These are phyloP conservation scores for Hylomyscus alleni DNA, from an alignment of 2,797 vertebrate species.

Conservation along the genomic window DNA sequence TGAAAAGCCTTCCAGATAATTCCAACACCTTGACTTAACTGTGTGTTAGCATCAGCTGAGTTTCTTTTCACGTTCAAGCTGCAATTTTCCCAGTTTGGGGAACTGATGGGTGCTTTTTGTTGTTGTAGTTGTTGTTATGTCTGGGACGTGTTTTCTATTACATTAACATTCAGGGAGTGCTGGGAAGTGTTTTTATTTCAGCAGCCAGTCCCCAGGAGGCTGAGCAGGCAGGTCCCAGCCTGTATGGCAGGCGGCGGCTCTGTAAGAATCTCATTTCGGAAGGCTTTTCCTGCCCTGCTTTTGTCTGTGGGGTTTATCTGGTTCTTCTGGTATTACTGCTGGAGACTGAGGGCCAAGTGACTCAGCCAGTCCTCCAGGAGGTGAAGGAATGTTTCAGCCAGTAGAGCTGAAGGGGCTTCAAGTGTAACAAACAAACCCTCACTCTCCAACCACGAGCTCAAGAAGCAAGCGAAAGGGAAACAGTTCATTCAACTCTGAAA, in stretches of 20 bases:
- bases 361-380: neutral
- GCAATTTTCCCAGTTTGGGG: slow-evolving; percentile 9
- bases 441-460: neutral
- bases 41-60: neutral
- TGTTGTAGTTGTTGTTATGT: neutral
- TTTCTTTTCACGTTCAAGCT: slow-evolving; percentile 48
- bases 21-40: slow-evolving; percentile 8
- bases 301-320: neutral
- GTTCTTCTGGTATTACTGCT: neutral
- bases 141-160: neutral
- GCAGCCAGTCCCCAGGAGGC: neutral
- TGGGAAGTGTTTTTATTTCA: neutral
- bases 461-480: neutral
- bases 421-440: neutral
- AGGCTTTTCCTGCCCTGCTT: neutral
- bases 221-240: neutral
- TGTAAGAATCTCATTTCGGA: neutral
- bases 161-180: neutral
- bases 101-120: neutral
- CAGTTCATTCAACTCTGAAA: neutral
- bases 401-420: neutral
- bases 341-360: too few relatives aligned
- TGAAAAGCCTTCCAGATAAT: slow-evolving; percentile 41
- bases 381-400: neutral
- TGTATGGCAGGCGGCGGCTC: neutral